These are phyloP conservation scores for Thaleichthys pacificus DNA, from an alignment of 2,797 vertebrate species.

Conservation along the genomic window DNA sequence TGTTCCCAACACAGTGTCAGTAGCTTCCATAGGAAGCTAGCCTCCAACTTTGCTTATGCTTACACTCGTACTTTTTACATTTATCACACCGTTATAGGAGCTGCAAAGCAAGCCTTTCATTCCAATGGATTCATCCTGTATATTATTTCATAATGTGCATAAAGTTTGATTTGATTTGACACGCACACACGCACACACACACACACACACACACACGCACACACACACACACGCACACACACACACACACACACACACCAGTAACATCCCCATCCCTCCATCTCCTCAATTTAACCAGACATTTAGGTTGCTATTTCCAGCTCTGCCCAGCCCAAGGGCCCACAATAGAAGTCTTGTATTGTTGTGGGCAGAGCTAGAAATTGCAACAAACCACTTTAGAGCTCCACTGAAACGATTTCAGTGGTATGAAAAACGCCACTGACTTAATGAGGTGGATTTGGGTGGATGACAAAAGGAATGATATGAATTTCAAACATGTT, in stretches of 20 bases:
- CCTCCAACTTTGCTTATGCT: neutral
- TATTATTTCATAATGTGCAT: no score
- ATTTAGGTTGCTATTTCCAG: slow-evolving; percentile 54
- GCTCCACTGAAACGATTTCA: slow-evolving; percentile 52
- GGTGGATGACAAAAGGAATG: slow-evolving; percentile 57
- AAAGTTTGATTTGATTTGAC: slow-evolving; percentile 42
- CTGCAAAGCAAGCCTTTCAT: no score
- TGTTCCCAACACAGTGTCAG: neutral
- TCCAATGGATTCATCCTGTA: no score
- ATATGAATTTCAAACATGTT: slow-evolving; percentile 59
- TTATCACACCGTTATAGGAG: no score
- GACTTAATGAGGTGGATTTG: slow-evolving; percentile 62
- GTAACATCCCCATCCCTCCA: slow-evolving; percentile 35
- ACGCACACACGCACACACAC: slow-evolving; percentile 3
- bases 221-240: no score
- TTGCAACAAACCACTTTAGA: slow-evolving; percentile 58
- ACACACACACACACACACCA: no score
- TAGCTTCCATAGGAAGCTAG: neutral
- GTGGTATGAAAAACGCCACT: slow-evolving; percentile 30
- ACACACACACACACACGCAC: no score
- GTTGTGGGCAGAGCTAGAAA: slow-evolving; percentile 52
- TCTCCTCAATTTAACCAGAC: slow-evolving; percentile 57
- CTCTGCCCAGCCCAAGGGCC: slow-evolving; percentile 39
- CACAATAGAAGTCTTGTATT: slow-evolving; percentile 56
- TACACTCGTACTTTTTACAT: no score